phyloP scores from a whole-genome alignment of 1,140 invertebrate species.

The Sarcophaga bullata region DNA sequence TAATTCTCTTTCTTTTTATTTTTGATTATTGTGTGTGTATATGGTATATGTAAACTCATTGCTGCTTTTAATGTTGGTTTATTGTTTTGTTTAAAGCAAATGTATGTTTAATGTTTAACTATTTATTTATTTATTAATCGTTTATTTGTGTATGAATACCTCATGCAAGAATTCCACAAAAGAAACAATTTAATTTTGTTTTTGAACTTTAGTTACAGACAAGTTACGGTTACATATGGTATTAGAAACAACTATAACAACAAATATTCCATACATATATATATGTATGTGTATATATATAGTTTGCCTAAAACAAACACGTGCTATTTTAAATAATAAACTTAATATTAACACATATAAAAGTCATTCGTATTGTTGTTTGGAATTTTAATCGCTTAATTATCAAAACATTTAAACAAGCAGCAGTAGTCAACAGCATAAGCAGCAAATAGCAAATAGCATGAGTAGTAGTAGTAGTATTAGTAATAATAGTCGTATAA shows the following conservation, averaged over 20 bases:
- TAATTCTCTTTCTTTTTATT: too few relatives aligned
- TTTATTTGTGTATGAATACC: too few relatives aligned
- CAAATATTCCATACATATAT: too few relatives aligned
- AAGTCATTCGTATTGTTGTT: slow-evolving; percentile 45
- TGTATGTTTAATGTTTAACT: too few relatives aligned
- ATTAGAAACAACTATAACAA: neutral
- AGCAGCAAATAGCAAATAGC: slow-evolving; percentile 2
- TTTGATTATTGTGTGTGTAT: too few relatives aligned
- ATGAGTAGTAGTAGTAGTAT: slow-evolving; percentile 37
- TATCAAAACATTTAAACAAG: slow-evolving; percentile 34
- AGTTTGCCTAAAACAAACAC: slow-evolving; percentile 45
- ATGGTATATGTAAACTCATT: too few relatives aligned
- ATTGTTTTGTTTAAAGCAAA: too few relatives aligned
- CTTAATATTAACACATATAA: slow-evolving; percentile 50
- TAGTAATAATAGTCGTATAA: neutral
- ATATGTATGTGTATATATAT: too few relatives aligned
- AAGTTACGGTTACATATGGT: neutral
- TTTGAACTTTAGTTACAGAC: neutral
- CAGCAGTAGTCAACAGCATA: neutral
- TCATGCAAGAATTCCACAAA: too few relatives aligned
- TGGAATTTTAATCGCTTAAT: slow-evolving; percentile 48
- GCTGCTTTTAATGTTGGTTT: too few relatives aligned
- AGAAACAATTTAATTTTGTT: too few relatives aligned
- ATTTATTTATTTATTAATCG: too few relatives aligned
- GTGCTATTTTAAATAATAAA: slow-evolving; percentile 48